Conservation (phyloP, 2,797 vertebrate genomes). For the Ptychobarbus kaznakovi region DNA sequence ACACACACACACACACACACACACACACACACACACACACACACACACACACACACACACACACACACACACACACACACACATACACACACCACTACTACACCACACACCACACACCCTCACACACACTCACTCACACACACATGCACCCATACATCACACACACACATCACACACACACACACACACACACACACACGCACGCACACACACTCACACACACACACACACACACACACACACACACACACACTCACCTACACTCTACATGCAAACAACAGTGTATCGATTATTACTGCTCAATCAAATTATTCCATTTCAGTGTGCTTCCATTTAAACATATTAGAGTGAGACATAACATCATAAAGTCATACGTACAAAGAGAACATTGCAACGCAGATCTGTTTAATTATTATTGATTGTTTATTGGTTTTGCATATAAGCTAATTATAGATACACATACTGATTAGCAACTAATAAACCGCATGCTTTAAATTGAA, state of each 20-base stretch:
- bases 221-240: neutral
- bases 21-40: no score
- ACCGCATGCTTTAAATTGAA: neutral
- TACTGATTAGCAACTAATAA: neutral
- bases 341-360: neutral
- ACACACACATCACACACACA: no score
- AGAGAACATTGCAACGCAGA: neutral
- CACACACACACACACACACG: no score
- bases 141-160: no score
- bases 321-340: neutral
- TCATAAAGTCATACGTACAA: neutral
- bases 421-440: neutral
- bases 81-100: no score
- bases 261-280: constrained; percentile 20
- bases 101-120: no score
- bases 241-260: constrained; percentile 10
- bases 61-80: no score
- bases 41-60: no score
- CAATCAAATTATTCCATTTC: neutral
- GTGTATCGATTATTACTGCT: constrained; percentile 6
- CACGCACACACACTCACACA: no score
- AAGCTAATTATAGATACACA: neutral
- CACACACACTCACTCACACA: no score
- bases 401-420: neutral
- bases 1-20: no score